phyloP scores from a whole-genome alignment of 1,140 invertebrate genomes.

The Zaprionus camerounensis region DNA sequence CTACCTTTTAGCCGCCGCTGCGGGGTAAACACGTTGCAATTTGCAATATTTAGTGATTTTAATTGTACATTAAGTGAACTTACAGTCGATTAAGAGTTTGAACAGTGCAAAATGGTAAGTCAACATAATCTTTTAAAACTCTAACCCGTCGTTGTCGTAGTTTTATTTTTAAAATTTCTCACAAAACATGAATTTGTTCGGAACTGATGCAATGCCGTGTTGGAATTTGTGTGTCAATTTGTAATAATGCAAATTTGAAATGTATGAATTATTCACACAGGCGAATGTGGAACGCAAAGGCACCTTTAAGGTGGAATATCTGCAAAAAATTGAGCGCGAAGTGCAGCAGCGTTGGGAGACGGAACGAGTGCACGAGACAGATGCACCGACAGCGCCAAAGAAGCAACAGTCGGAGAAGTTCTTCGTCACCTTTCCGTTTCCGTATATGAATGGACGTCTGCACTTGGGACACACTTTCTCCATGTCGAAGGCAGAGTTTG shows the following conservation, averaged over 20 bases:
- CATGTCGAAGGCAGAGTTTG: constrained; percentile 99
- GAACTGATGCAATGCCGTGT: constrained; percentile 40
- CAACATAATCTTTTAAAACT: background rate
- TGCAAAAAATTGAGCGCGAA: constrained; percentile 94
- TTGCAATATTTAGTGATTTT: constrained; percentile 38
- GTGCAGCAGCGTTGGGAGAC: constrained; percentile 93
- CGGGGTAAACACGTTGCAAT: constrained; percentile 74
- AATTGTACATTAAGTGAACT: constrained; percentile 28
- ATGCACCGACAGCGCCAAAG: constrained; percentile 88
- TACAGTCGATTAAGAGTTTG: background rate
- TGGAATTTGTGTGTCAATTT: background rate
- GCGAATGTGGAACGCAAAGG: constrained; percentile 91
- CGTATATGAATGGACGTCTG: constrained; percentile 99
- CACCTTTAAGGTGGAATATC: constrained; percentile 95
- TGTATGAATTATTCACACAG: constrained; percentile 39
- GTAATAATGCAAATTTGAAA: constrained; percentile 4
- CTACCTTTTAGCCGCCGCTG: constrained; percentile 30
- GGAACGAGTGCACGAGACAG: constrained; percentile 91
- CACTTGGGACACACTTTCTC: constrained; percentile 99
- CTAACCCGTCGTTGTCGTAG: background rate
- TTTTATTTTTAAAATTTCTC: background rate
- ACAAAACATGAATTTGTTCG: background rate
- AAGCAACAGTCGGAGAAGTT: constrained; percentile 92
- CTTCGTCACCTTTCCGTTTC: constrained; percentile 98
- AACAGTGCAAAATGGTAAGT: constrained; percentile 55